phyloP scores from a whole-genome alignment of 1,140 invertebrate species.

The Batillaria attramentaria region DNA sequence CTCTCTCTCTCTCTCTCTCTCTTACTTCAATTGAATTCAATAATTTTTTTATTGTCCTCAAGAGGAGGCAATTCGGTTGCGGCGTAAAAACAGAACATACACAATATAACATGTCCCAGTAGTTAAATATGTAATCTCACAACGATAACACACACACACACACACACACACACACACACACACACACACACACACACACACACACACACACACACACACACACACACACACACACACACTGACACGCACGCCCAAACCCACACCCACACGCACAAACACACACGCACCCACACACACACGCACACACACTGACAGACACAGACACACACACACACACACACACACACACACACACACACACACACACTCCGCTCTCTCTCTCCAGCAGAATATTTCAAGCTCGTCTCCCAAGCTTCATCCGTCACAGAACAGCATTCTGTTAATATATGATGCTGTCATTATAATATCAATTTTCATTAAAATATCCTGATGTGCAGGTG shows the following conservation, averaged over 20 bases:
- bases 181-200: conserved; percentile 40
- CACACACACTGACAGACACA: conserved; percentile 33
- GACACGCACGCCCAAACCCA: conserved; percentile 38
- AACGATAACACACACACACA: not conserved
- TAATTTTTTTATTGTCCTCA: not conserved
- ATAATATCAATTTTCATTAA: too few relatives aligned
- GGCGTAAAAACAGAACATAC: not conserved
- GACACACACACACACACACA: conserved; percentile 38
- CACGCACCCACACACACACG: conserved; percentile 37
- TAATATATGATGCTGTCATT: too few relatives aligned
- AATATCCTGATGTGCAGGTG: too few relatives aligned
- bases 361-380: too few relatives aligned
- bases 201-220: conserved; percentile 36
- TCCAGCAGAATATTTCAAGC: too few relatives aligned
- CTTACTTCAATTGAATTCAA: not conserved
- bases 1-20: not conserved
- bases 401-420: too few relatives aligned
- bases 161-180: not conserved
- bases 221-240: conserved; percentile 40
- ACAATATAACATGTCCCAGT: not conserved
- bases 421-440: too few relatives aligned
- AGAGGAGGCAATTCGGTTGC: not conserved
- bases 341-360: conserved; percentile 32
- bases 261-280: conserved; percentile 34
- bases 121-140: not conserved